These are phyloP conservation scores for Drosophila niveifrons DNA, from an alignment of 2,888 invertebrate species.

Conservation along the genomic window DNA sequence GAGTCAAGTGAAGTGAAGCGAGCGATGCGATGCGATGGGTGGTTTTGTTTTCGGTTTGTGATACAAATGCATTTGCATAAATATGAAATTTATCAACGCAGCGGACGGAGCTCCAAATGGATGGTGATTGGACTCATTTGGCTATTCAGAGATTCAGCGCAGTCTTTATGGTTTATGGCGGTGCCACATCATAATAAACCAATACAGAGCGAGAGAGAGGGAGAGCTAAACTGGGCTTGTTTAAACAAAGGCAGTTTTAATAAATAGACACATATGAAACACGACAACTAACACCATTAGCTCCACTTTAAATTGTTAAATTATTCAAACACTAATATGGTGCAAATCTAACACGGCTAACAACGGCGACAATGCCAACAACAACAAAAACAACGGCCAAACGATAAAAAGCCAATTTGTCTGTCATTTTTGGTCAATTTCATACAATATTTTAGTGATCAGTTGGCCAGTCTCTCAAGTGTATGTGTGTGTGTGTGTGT, in stretches of 20 bases:
- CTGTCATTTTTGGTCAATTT: conserved; percentile 82
- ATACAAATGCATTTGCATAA: conserved; percentile 72
- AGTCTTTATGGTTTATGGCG: conserved; percentile 60
- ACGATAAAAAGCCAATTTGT: conserved; percentile 80
- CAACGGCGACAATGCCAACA: conserved; percentile 34
- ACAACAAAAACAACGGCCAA: conserved; percentile 37
- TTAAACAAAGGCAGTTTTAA: conserved; percentile 78
- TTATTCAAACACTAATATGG: conserved; percentile 77
- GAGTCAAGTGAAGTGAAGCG: conserved; percentile 10
- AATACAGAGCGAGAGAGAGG: not conserved
- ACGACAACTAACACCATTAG: conserved; percentile 82
- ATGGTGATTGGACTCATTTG: conserved; percentile 80
- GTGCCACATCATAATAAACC: conserved; percentile 59
- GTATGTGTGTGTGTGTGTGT: conserved; percentile 18
- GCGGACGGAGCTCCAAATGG: conserved; percentile 60
- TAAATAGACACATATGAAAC: conserved; percentile 81
- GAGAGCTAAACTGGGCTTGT: conserved; percentile 18
- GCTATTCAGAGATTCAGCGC: conserved; percentile 65
- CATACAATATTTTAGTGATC: conserved; percentile 80
- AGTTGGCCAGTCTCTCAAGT: conserved; percentile 59
- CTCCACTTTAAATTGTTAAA: conserved; percentile 81
- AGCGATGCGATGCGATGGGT: conserved; percentile 56
- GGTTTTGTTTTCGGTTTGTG: conserved; percentile 52
- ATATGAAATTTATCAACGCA: conserved; percentile 78
- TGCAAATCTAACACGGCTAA: conserved; percentile 53